Base-by-base conservation (phyloP, 2,888 invertebrate genomes). In the Selenia dentaria region DNA sequence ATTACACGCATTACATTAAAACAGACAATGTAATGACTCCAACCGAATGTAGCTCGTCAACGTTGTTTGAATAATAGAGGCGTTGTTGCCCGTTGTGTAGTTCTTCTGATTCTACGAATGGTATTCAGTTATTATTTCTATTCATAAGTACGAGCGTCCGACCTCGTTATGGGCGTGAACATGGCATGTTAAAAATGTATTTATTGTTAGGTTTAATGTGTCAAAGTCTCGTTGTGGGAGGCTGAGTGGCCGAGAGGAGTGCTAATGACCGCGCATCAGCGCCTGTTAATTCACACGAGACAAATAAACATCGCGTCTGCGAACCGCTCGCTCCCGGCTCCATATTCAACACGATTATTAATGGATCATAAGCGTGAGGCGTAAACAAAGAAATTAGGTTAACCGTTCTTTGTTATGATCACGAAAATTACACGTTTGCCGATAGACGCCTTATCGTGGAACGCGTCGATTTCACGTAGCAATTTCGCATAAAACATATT, bases 221-320 rank as follows among this genome's bases (percentile, higher is more conserved):
- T 57, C 65, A 62, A n/a, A 69, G 54, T 64, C 56, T 70, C 73
- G 62, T 66, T 63, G 77, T 72, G 76, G 76, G 78, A 66, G 79
- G 62, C 59, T 56, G 54, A 61, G 68, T 71, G 79, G 62, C 59
- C 55, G 51, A 60, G n/a, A n/a, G n/a, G n/a, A n/a, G 68, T 72
- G 76, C 64, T 77, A 78, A 79, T 67, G 76, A 78, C 76, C 79
- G 74, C 64, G 56, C 62, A 58, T 62, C 66, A 62, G 59, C 68
- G 63, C 58, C 54, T 51, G 54, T 51, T 55, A 48, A 53, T 54
- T 51, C 49, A 52, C 51, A 42, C 40, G 43, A 52, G 57, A 59
- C 54, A 59, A 61, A 62, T 59, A 66, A 60, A 64, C 54, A 57
- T 51, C 27, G 38, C 24, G 32, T 14, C 33, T 28, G 51, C 37